phyloP scores from a whole-genome alignment of 2,113 vertebrate genomes.

The Numida meleagris region DNA sequence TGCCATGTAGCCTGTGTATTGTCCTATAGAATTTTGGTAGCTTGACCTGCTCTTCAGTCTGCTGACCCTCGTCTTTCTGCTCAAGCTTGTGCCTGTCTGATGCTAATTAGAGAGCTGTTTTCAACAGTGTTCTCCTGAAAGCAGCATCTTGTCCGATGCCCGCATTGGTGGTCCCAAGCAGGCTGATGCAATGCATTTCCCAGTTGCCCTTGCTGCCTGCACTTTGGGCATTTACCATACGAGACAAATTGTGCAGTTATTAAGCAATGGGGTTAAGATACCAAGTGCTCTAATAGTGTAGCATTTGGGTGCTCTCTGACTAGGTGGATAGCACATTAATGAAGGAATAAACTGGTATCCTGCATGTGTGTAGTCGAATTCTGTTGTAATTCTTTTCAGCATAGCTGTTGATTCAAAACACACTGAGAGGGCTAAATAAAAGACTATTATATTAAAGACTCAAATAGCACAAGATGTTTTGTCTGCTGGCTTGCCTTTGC shows the following conservation, averaged over 20 bases:
- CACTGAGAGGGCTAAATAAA: neutral
- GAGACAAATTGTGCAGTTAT: neutral
- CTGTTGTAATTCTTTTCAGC: neutral
- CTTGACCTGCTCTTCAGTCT: slow-evolving; percentile 75
- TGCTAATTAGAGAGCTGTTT: slow-evolving; percentile 83
- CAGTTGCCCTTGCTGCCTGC: neutral
- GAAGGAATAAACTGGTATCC: neutral
- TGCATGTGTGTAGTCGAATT: neutral
- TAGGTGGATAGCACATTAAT: neutral
- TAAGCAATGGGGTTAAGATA: neutral
- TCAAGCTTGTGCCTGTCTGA: slow-evolving; percentile 77
- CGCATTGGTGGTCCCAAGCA: slow-evolving; percentile 76
- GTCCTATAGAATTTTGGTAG: slow-evolving; percentile 60
- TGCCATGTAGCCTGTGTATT: slow-evolving; percentile 69
- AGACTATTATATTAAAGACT: neutral
- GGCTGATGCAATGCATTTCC: slow-evolving; percentile 1
- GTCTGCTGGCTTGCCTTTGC: neutral
- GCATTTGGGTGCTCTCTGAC: accelerated
- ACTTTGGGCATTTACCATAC: neutral
- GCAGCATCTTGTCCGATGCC: slow-evolving; percentile 53
- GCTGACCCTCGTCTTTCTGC: slow-evolving; percentile 76
- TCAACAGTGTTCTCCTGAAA: slow-evolving; percentile 70
- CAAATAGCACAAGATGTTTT: neutral
- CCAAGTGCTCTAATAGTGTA: neutral
- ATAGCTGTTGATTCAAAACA: neutral